These are phyloP conservation scores for Andinoacara biseriatus DNA, from an alignment of 2,113 vertebrate genomes.

Conservation along the genomic window DNA sequence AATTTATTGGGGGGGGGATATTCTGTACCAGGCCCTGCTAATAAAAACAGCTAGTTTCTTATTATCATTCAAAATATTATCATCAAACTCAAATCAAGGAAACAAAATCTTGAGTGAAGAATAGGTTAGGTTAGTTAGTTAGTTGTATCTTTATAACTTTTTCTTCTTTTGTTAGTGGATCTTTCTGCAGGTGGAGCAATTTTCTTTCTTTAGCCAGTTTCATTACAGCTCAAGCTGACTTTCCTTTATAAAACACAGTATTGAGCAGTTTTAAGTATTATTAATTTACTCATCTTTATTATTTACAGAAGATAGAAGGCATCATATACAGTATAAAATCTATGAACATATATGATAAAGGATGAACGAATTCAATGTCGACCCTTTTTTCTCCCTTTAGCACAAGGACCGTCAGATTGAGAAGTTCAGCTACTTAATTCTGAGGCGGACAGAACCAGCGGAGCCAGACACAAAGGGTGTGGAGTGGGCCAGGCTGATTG, in stretches of 20 bases:
- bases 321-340: not conserved
- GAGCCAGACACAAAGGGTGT: not conserved
- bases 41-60: not conserved
- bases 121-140: fast-evolving
- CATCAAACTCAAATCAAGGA: not conserved
- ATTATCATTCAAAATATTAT: not conserved
- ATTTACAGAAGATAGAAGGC: not conserved
- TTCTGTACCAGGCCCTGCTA: not conserved
- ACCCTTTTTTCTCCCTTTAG: constrained; percentile 59
- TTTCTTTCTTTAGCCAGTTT: no score
- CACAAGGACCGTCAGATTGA: constrained; percentile 73
- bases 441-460: constrained; percentile 60
- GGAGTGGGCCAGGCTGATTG: constrained; percentile 83
- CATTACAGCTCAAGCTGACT: no score
- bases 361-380: not conserved
- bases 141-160: not conserved
- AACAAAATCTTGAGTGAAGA: not conserved
- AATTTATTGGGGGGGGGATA: no score
- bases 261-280: not conserved
- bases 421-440: constrained; percentile 86
- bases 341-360: not conserved
- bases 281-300: not conserved
- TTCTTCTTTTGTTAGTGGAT: not conserved
- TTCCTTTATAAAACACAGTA: no score
- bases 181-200: no score